Evolutionary conservation across 2,888 invertebrate genomes (phyloP).

Genomic region (Chironomus riparius): DNA sequence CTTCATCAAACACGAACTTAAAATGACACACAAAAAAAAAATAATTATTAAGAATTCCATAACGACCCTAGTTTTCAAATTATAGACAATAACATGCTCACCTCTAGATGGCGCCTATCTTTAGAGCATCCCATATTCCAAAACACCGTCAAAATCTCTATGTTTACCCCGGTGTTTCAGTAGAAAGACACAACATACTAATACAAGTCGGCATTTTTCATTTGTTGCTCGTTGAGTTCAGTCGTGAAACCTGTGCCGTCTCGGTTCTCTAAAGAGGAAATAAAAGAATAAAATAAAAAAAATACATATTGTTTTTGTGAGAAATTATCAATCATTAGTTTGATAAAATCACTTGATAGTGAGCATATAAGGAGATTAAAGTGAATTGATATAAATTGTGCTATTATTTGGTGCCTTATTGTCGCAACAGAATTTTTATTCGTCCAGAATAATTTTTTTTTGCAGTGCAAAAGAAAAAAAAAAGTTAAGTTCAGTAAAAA

Average conservation of each 20-base stretch:
- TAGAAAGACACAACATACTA: no score
- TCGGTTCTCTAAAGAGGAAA: not conserved
- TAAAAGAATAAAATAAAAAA: not conserved
- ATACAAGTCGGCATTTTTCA: not conserved
- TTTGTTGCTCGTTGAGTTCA: constrained; percentile 6
- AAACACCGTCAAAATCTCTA: no score
- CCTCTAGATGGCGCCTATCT: not conserved
- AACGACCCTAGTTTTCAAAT: no score
- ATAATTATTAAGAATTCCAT: no score
- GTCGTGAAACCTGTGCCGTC: not conserved
- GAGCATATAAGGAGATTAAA: not conserved
- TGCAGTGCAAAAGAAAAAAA: not conserved
- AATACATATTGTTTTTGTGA: constrained; percentile 14
- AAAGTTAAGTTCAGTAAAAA: not conserved
- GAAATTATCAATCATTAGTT: constrained; percentile 7
- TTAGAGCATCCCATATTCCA: not conserved
- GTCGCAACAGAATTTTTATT: not conserved
- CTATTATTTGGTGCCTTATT: constrained; percentile 12
- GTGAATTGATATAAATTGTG: not conserved
- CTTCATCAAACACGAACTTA: no score
- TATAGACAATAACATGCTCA: no score
- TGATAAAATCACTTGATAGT: not conserved
- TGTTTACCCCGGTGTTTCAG: no score
- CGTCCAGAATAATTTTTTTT: not conserved
- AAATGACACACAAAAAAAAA: no score